These are phyloP conservation scores for Cremastinae sp. DNA, from an alignment of 2,888 invertebrate genomes.

Conservation along the genomic window DNA sequence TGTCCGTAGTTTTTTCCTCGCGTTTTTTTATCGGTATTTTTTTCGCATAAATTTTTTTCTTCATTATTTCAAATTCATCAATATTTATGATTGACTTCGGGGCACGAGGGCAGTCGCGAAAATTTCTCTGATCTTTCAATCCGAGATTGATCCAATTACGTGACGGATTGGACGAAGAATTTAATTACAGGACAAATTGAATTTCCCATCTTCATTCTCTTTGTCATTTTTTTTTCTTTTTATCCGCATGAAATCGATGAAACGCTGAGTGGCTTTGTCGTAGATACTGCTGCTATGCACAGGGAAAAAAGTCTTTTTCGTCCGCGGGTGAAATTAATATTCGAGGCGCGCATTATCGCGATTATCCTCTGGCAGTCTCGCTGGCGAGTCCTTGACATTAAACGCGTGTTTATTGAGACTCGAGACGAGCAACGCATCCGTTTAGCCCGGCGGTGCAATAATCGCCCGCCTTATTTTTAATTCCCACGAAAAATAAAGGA, in stretches of 20 bases:
- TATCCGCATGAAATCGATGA: background rate
- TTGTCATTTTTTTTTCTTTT: background rate
- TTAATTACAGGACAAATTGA: slow-evolving; percentile 38
- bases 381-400: slow-evolving; percentile 75
- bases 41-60: no score
- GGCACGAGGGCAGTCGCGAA: slow-evolving; percentile 5
- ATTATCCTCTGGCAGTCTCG: slow-evolving; percentile 47
- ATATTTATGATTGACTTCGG: no score
- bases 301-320: slow-evolving; percentile 9
- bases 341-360: slow-evolving; percentile 46
- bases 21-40: slow-evolving; percentile 7
- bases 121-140: no score
- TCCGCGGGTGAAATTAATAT: slow-evolving; percentile 33
- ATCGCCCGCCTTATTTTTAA: slow-evolving; percentile 26
- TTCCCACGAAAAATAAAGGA: background rate
- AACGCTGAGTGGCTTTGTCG: background rate
- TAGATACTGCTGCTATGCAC: background rate
- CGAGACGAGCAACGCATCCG: slow-evolving; percentile 67
- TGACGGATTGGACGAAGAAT: slow-evolving; percentile 9
- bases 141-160: no score
- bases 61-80: no score
- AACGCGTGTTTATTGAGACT: slow-evolving; percentile 71
- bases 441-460: slow-evolving; percentile 68
- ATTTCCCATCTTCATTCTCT: slow-evolving; percentile 15
- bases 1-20: slow-evolving; percentile 33